phyloP scores from a whole-genome alignment of 53 echinoderm and acorn worm genomes.

The Stichopus horrens region DNA sequence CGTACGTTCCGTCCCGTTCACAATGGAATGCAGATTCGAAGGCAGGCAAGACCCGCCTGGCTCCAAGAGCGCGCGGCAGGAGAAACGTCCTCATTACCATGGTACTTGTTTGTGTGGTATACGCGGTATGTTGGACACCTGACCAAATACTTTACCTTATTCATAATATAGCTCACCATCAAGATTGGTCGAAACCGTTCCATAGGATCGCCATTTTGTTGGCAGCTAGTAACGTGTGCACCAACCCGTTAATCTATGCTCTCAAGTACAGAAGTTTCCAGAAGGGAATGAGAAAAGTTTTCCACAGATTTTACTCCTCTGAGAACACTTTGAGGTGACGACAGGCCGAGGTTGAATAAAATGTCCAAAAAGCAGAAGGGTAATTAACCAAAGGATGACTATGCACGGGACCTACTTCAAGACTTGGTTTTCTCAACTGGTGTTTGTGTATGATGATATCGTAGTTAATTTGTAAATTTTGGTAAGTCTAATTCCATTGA shows the following conservation, averaged over 20 bases:
- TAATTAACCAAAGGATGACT: too few relatives aligned
- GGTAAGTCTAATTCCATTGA: too few relatives aligned
- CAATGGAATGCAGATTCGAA: neutral
- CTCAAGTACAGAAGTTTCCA: slow-evolving; percentile 40
- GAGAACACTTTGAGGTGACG: neutral
- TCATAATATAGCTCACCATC: slow-evolving; percentile 1
- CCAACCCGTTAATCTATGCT: slow-evolving; percentile 24
- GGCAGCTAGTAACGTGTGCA: slow-evolving; percentile 16
- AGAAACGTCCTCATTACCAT: slow-evolving; percentile 19
- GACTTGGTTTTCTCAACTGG: too few relatives aligned
- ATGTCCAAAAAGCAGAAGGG: too few relatives aligned
- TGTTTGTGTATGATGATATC: too few relatives aligned
- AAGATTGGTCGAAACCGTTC: slow-evolving; percentile 5
- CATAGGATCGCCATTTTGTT: slow-evolving; percentile 23
- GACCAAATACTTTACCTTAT: slow-evolving; percentile 24
- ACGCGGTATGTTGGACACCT: slow-evolving; percentile 36
- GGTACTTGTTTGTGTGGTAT: slow-evolving; percentile 17
- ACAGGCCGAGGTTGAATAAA: too few relatives aligned
- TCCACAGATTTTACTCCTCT: neutral
- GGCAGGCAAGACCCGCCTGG: neutral
- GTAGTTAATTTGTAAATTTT: too few relatives aligned
- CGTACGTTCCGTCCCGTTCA: neutral
- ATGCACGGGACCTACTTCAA: too few relatives aligned
- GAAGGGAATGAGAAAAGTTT: slow-evolving; percentile 12
- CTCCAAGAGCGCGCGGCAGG: neutral